Base-by-base conservation (phyloP, 2,113 vertebrate species). In the Halcyon malimbica region DNA sequence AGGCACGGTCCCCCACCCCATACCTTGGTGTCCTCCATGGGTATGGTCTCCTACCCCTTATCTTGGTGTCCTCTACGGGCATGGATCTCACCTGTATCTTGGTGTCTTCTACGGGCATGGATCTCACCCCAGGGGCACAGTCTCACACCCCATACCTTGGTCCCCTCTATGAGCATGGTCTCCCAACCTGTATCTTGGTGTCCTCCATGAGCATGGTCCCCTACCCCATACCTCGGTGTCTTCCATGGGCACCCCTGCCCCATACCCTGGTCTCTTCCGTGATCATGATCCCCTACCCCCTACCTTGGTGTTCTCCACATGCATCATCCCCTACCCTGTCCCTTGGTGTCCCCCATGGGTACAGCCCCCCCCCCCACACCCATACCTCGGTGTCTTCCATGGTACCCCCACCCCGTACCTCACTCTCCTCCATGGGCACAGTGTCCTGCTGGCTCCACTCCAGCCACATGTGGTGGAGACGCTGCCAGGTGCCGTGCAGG, bases 391-490 rank as follows among this genome's bases (percentile, higher is more conserved):
- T 12, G 28, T 41, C 75, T n/a, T 23, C 51, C 51, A 10, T 2
- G 44, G 44, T 21, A 10, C 39, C n/a, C n/a, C 56, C 5, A 0
- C 35, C 31, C 21, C 9, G 0, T 82, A 92, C 84, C 51, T 87
- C 18, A 2, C 21, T 42, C n/a, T 90, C 92, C 53, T 87, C 87
- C 87, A 71, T 60, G 59, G 92, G 83, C 46, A 56, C 59, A 4
- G 65, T n/a, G 1, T 85, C 29, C 33, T 63, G 44, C 11, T 41
- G 75, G 83, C 95, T 98, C 99, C 99, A 99, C 87, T 98, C 98
- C 13, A 93, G 92, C 99, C 98, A 99, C 89, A 97, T 97, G 80
- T 96, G 97, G 64, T 98, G 97, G 62, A 99, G 98, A 77, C 97
- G 98, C 91, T 98, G 98, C 2, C 92, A 94, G 13, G 97, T 90